These are phyloP conservation scores for Oscheius sp. DNA, from an alignment of 1,140 invertebrate genomes.

Conservation along the genomic window DNA sequence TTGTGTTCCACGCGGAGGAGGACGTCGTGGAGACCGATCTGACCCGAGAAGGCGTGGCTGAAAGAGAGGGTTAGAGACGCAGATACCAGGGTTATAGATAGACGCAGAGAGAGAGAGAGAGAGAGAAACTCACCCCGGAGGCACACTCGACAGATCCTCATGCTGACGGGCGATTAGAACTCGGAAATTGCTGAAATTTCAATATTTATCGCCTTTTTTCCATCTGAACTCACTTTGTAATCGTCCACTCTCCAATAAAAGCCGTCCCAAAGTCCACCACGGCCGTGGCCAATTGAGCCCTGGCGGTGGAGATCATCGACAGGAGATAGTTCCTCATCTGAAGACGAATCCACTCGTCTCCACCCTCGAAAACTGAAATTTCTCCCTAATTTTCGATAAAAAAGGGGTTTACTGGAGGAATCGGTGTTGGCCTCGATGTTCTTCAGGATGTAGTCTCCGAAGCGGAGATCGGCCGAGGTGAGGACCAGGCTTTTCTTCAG, in stretches of 20 bases:
- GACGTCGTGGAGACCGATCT: constrained; percentile 88
- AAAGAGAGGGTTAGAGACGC: too few relatives aligned
- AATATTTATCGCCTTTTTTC: neutral
- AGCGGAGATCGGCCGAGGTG: constrained; percentile 89
- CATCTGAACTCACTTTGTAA: constrained; percentile 73
- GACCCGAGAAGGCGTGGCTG: constrained; percentile 83
- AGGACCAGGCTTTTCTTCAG: constrained; percentile 78
- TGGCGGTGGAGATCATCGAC: constrained; percentile 70
- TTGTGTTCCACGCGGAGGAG: constrained; percentile 84
- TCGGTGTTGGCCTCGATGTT: constrained; percentile 79
- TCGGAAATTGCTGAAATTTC: constrained; percentile 13
- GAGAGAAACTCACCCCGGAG: constrained; percentile 52
- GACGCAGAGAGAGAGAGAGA: neutral
- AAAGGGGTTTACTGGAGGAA: constrained; percentile 67
- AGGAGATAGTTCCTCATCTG: constrained; percentile 89
- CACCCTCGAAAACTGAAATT: constrained; percentile 75
- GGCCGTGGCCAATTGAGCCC: constrained; percentile 19
- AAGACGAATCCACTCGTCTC: constrained; percentile 89
- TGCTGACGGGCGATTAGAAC: constrained; percentile 60
- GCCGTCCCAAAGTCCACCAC: constrained; percentile 81
- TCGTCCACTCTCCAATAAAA: constrained; percentile 85
- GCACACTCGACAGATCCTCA: constrained; percentile 60
- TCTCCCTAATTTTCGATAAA: neutral
- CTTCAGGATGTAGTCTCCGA: constrained; percentile 86
- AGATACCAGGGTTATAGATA: too few relatives aligned